These are phyloP conservation scores for Eleutherodactylus coqui DNA, from an alignment of 2,797 vertebrate genomes.

Conservation along the genomic window DNA sequence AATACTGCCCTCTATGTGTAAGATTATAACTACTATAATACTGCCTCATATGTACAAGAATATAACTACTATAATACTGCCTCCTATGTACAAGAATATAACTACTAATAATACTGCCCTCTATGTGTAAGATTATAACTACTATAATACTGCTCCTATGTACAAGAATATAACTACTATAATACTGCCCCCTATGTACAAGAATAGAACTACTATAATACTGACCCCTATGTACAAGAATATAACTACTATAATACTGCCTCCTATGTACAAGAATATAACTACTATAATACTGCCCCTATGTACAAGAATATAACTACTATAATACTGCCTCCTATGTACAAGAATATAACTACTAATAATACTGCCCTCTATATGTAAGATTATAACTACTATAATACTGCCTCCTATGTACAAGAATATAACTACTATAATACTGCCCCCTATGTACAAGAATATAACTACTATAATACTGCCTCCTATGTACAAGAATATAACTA, in stretches of 20 bases:
- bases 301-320: neutral
- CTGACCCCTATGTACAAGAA: too few species aligned
- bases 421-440: conserved; percentile 12
- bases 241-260: conserved; percentile 9
- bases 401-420: neutral
- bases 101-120: neutral
- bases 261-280: neutral
- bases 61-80: neutral
- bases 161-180: conserved; percentile 1
- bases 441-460: neutral
- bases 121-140: too few species aligned
- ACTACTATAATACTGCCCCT: neutral
- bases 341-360: conserved; percentile 4
- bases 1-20: neutral
- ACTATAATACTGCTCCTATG: neutral
- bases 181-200: neutral
- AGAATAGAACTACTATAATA: too few species aligned
- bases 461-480: neutral
- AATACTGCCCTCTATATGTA: neutral
- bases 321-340: neutral
- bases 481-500: neutral
- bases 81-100: neutral
- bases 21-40: conserved; percentile 5
- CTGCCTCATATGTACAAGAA: neutral
- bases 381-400: conserved; percentile 8